Base-by-base conservation (phyloP, 2,113 vertebrate species). In the Ornithorhynchus anatinus region DNA sequence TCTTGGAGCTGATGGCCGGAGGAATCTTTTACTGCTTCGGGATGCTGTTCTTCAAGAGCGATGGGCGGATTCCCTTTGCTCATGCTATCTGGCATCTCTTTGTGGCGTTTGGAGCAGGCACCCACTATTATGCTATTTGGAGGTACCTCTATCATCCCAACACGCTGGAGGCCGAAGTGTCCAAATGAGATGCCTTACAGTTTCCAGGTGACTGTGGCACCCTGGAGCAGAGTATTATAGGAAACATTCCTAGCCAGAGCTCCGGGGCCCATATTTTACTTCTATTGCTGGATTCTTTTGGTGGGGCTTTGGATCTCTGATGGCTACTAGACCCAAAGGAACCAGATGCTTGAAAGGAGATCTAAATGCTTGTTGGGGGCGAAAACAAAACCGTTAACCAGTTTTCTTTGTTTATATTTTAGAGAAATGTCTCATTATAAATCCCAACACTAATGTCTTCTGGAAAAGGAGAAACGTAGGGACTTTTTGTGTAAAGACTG, bases 61-160 rank as follows among this genome's bases (percentile, higher is more conserved):
- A 99, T 0, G 97, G 97, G 17, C 90, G 96, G 36, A 94, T 98
- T 53, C 97, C 97, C 20, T 99, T 99, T 0, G 97, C 97, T 42
- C 97, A 99, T 1, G 97, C 97, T 84, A 97, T 98, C 91, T 99
- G 97, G 97, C 97, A 98, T 75, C 94, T 99, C 31, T 98, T 99
- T 1, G 97, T 99, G 51, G 96, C 93, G 1, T 89, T 90, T 0
- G 97, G 96, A 71, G 96, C 97, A 5, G 89, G 87, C 0, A 70
- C 95, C 69, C 97, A 99, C 74, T 99, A 98, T 82, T 99, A 97
- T 0, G 97, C 97, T 87, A 96, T 98, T 81, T 97, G 96, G 96
- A 95, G 91, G 89, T 96, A 98, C 86, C 95, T 97, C 51, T 98
- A 98, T 73, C 72, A 64, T 42, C 94, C 95, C 0, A 37, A 68